A percentile compares a stretch with the other conserved stretches of the same genome.
Conservation (phyloP, 1,140 invertebrate species). For the Magallana gigas region DNA sequence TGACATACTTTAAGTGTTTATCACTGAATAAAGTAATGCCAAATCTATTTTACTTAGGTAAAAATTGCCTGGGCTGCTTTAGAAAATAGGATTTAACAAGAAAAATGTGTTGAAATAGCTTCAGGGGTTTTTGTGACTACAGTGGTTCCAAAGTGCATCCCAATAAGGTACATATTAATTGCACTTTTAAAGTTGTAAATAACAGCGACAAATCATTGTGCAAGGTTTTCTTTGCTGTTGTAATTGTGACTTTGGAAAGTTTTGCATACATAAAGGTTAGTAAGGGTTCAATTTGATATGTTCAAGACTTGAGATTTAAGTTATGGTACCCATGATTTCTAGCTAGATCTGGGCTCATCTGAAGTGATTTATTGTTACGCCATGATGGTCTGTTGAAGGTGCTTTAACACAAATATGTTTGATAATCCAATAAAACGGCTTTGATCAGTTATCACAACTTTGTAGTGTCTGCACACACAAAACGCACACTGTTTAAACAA, state of each 20-base stretch:
- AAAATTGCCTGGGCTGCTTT: not conserved
- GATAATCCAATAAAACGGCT: slow-evolving; percentile 25
- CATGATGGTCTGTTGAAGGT: slow-evolving; percentile 22
- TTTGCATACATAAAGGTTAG: slow-evolving; percentile 20
- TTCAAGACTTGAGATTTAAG: not conserved
- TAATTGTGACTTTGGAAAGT: slow-evolving; percentile 4
- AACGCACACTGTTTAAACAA: slow-evolving; percentile 22
- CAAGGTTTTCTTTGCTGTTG: slow-evolving; percentile 12
- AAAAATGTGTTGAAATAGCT: not conserved
- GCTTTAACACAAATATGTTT: slow-evolving; percentile 32
- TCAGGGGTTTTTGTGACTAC: not conserved
- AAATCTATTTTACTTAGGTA: not conserved
- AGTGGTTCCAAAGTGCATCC: not conserved
- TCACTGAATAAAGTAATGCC: slow-evolving; percentile 24
- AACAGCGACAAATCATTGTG: not conserved
- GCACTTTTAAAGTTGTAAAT: slow-evolving; percentile 24
- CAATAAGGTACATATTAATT: slow-evolving; percentile 10
- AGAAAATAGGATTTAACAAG: not conserved
- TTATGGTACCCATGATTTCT: not conserved
- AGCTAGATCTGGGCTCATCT: not conserved
- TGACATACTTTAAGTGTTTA: slow-evolving; percentile 29
- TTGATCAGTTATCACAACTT: slow-evolving; percentile 25
- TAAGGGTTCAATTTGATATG: slow-evolving; percentile 7
- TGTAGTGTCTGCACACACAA: not conserved
- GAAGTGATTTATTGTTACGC: slow-evolving; percentile 20